Percentiles rank a stretch among this genome's conserved stretches.
These are phyloP conservation scores for Acromyrmex charruanus DNA, from an alignment of 1,140 invertebrate genomes.

Conservation along the genomic window DNA sequence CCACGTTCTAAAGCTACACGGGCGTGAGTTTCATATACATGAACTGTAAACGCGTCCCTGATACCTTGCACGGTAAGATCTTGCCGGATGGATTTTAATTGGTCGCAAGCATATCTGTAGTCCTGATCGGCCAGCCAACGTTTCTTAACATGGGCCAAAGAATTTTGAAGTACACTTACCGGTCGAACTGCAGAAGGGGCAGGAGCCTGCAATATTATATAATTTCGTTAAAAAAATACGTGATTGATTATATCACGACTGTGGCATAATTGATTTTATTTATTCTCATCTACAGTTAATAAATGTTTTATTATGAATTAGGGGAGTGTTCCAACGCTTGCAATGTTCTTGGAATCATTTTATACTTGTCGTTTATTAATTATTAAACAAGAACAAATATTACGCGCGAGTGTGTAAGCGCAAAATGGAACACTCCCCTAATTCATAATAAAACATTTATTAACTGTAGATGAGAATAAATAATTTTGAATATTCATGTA, in stretches of 20 bases:
- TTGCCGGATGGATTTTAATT: constrained; percentile 99
- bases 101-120: constrained; percentile 98
- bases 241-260: not conserved
- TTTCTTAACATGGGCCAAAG: constrained; percentile 95
- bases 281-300: not conserved
- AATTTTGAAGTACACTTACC: constrained; percentile 93
- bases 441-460: not conserved
- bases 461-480: constrained; percentile 31
- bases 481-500: constrained; percentile 80
- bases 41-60: constrained; percentile 96
- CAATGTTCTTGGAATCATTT: too few relatives aligned
- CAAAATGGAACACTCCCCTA: too few relatives aligned
- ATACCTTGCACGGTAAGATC: constrained; percentile 99
- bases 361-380: too few relatives aligned
- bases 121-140: constrained; percentile 96
- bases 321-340: too few relatives aligned
- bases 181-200: constrained; percentile 96
- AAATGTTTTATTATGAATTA: too few relatives aligned
- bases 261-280: constrained; percentile 28
- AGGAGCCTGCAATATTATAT: constrained; percentile 90
- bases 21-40: constrained; percentile 99
- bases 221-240: not conserved
- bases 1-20: constrained; percentile 98
- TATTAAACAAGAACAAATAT: too few relatives aligned
- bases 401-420: too few relatives aligned